Conservation (phyloP, 2,888 invertebrate genomes). For the Drosophila emarginata region DNA sequence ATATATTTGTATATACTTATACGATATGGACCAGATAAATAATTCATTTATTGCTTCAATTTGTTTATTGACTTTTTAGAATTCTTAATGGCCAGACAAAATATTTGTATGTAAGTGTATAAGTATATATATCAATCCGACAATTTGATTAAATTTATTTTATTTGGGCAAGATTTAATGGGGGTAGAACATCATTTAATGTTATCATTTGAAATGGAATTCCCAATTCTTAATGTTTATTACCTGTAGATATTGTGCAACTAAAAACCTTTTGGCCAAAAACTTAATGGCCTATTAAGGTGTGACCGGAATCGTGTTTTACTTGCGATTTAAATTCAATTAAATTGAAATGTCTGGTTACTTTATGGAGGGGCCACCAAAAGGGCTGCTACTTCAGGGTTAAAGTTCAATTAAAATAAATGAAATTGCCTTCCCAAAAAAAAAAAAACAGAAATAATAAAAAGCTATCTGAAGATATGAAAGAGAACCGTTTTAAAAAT, state of each 20-base stretch:
- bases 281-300: conserved; percentile 70
- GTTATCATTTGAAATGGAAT: conserved; percentile 50
- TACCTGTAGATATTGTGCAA: conserved; percentile 58
- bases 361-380: conserved; percentile 41
- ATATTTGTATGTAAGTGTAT: too few relatives aligned
- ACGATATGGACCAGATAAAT: neutral
- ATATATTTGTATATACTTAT: too few relatives aligned
- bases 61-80: conserved; percentile 14
- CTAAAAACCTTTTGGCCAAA: conserved; percentile 39
- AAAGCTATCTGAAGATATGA: neutral
- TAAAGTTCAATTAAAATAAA: conserved; percentile 65
- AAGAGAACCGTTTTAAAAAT: neutral
- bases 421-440: conserved; percentile 45
- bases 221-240: conserved; percentile 57
- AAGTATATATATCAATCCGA: conserved; percentile 14
- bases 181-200: conserved; percentile 20
- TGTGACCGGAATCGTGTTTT: conserved; percentile 41
- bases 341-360: conserved; percentile 56
- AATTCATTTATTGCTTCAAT: conserved; percentile 4
- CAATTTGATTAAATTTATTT: conserved; percentile 57
- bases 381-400: conserved; percentile 24
- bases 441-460: neutral
- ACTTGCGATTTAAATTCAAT: conserved; percentile 69
- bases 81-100: conserved; percentile 7
- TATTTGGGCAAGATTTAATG: conserved; percentile 28